Percentiles rank a stretch among this genome's conserved stretches.
phyloP scores from a whole-genome alignment of 1,140 invertebrate genomes.

The Ericerus pela region DNA sequence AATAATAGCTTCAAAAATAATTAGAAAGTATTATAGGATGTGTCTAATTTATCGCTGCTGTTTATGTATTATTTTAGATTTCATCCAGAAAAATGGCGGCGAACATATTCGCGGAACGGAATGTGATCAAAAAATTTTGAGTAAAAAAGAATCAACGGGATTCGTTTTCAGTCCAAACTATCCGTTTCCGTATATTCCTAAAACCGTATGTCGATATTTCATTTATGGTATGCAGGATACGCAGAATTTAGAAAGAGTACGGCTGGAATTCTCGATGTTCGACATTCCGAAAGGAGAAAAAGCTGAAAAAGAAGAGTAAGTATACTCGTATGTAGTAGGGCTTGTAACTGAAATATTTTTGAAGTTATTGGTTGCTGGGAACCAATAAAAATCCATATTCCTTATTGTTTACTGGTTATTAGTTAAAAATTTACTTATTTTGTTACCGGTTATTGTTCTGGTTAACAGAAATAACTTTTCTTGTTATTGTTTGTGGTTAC shows the following conservation, averaged over 20 bases:
- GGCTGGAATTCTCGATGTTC: conserved; percentile 72
- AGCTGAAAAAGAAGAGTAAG: conserved; percentile 37
- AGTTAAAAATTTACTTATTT: no score
- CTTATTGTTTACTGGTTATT: no score
- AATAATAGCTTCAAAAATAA: no score
- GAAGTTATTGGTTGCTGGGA: no score
- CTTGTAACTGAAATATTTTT: not conserved
- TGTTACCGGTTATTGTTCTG: not conserved
- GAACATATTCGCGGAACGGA: conserved; percentile 88
- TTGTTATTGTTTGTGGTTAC: no score
- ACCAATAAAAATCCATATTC: no score
- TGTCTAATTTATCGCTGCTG: not conserved
- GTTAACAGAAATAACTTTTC: no score
- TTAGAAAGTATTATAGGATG: not conserved
- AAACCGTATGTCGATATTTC: conserved; percentile 93
- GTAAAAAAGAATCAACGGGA: conserved; percentile 78
- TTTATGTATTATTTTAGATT: conserved; percentile 47
- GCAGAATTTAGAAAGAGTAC: conserved; percentile 83
- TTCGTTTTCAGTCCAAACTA: conserved; percentile 88
- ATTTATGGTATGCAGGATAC: conserved; percentile 93
- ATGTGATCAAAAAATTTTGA: conserved; percentile 93
- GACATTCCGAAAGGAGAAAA: conserved; percentile 70
- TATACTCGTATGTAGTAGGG: not conserved
- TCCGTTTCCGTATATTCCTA: conserved; percentile 82
- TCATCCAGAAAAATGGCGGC: conserved; percentile 78